A percentile compares a stretch with the other conserved stretches of the same genome.
phyloP scores from a whole-genome alignment of 2,888 invertebrate genomes.

The Heliconius hortense region DNA sequence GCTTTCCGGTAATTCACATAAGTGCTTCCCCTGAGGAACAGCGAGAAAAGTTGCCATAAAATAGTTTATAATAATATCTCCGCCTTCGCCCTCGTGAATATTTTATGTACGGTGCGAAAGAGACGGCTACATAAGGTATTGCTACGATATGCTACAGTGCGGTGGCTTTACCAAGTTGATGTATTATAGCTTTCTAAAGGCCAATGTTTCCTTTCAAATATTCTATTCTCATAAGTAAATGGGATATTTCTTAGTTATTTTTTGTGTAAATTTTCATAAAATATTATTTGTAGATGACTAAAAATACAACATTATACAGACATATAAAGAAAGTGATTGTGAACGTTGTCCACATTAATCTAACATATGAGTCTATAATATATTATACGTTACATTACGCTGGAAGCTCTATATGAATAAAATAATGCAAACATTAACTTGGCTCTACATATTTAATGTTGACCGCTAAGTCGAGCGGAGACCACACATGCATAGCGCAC shows the following conservation, averaged over 20 bases:
- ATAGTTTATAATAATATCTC: slow-evolving; percentile 60
- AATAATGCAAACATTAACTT: slow-evolving; percentile 14
- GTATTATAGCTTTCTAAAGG: slow-evolving; percentile 39
- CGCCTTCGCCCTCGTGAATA: slow-evolving; percentile 57
- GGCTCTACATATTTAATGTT: slow-evolving; percentile 24
- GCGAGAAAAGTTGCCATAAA: slow-evolving; percentile 53
- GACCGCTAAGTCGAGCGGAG: slow-evolving; percentile 33
- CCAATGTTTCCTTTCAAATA: slow-evolving; percentile 35
- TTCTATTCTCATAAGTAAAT: slow-evolving; percentile 28
- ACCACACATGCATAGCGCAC: slow-evolving; percentile 38
- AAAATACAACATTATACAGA: background rate
- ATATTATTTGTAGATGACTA: background rate
- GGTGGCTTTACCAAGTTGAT: slow-evolving; percentile 39
- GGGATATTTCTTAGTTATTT: background rate
- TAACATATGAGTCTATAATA: background rate
- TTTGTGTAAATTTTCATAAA: slow-evolving; percentile 3
- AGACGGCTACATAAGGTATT: slow-evolving; percentile 36
- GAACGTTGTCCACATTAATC: background rate
- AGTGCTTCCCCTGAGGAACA: slow-evolving; percentile 46
- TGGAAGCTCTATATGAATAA: slow-evolving; percentile 6
- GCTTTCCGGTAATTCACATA: slow-evolving; percentile 47
- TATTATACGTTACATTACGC: background rate
- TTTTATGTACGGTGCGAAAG: slow-evolving; percentile 50
- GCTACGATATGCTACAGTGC: slow-evolving; percentile 37
- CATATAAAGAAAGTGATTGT: background rate